Evolutionary conservation across 2,888 invertebrate genomes (phyloP).

Genomic region (Cephus spinipes): DNA sequence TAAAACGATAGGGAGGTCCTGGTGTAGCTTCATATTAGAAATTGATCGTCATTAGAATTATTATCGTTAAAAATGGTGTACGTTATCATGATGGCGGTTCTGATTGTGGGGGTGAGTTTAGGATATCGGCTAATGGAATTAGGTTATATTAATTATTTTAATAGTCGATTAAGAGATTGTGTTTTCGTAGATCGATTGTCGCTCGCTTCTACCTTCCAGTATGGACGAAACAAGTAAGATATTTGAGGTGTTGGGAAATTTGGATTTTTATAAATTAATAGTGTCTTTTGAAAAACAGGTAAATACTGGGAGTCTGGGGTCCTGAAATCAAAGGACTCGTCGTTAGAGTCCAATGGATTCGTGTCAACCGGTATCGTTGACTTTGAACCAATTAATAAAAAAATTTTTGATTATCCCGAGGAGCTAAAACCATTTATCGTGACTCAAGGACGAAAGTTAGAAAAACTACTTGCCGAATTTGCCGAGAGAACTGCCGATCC

Average conservation of each 20-base stretch:
- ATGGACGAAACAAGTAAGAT: conserved; percentile 27
- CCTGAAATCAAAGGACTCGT: conserved; percentile 1
- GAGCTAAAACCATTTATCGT: conserved; percentile 13
- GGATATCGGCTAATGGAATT: neutral
- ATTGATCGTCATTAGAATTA: neutral
- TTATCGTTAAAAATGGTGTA: conserved; percentile 5
- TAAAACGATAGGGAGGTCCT: conserved; percentile 27
- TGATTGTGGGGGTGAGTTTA: conserved; percentile 11
- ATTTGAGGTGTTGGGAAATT: neutral
- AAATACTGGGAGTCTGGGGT: conserved; percentile 1
- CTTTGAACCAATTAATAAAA: conserved; percentile 1
- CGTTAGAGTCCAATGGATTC: neutral
- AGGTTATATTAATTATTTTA: neutral
- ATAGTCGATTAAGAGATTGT: neutral
- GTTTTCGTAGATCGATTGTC: conserved; percentile 29
- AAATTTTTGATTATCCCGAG: neutral
- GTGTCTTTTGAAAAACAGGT: neutral
- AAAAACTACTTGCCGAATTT: conserved; percentile 18
- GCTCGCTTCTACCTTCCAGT: conserved; percentile 23
- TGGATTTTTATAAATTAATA: neutral
- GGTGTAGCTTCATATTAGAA: neutral
- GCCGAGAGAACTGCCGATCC: neutral
- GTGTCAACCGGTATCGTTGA: conserved; percentile 9
- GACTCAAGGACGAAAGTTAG: conserved; percentile 18
- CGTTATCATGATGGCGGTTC: neutral